Base-by-base conservation (phyloP, 2,113 vertebrate genomes). In the Gymnogyps californianus region DNA sequence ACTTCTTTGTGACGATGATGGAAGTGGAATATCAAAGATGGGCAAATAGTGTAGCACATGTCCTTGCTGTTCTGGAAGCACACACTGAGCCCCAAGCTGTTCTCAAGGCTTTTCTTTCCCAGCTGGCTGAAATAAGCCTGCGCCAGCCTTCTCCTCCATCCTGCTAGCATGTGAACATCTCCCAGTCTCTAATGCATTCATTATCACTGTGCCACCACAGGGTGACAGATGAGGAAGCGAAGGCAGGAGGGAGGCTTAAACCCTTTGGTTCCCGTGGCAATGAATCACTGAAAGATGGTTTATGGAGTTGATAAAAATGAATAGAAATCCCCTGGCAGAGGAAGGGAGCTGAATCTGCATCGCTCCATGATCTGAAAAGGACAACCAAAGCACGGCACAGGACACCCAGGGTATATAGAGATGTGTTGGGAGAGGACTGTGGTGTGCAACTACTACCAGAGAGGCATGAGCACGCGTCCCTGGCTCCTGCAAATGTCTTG, bases 11-110 rank as follows among this genome's bases (percentile, higher is more conserved):
- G 83, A 80, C 20, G 36, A 70, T 95, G 81, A 83, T 62, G 75
- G 81, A 95, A 89, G 26, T 62, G 34, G 62, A 93, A 80, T 87
- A 93, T 79, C 77, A 74, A 93, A 87, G 91, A 70, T 61, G 34
- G 11, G 49, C 5, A 5, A 87, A 76, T 29, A 72, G 20, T 7
- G 19, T 66, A 84, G 44, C 71, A 61, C 20, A 38, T 58, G 26
- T 28, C 52, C 34, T 83, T 80, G 34, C 20, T 90, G 6, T 92
- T 90, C 76, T 92, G 96, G 74, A 90, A 85, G 81, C 21, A 38
- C 49, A 65, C 16, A 16, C 15, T 52, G 26, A 90, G 49, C 66
- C 51, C 9, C 51, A 57, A 77, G 67, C 32, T 83, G 22, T 87
- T 94, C 76, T 72, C 70, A 58, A 83, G 65, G 40, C 26, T 95